A percentile compares a stretch with the other conserved stretches of the same genome.
Conservation (phyloP, 2,888 invertebrate genomes). For the Drosophila hawaiiensis region DNA sequence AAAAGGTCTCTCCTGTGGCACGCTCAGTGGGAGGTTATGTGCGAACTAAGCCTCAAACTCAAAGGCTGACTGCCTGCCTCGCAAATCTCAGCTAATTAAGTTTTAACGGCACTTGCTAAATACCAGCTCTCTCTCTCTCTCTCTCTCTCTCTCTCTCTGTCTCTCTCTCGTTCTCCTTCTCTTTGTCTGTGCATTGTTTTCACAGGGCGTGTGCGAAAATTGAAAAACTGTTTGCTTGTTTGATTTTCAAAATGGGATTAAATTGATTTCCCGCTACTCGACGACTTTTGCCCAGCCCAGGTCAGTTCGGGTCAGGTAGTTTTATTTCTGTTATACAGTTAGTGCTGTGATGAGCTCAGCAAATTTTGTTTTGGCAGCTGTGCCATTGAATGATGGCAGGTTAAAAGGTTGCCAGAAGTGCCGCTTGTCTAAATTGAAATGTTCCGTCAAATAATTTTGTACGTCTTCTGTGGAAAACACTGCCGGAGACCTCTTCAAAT, state of each 20-base stretch:
- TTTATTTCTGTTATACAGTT: neutral
- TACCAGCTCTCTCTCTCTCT: constrained; percentile 23
- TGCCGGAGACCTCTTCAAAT: constrained; percentile 9
- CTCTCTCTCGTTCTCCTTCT: constrained; percentile 4
- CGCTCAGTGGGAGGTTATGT: constrained; percentile 68
- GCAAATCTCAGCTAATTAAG: constrained; percentile 74
- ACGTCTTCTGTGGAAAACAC: constrained; percentile 15
- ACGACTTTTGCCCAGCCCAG: constrained; percentile 8
- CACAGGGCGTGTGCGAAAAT: constrained; percentile 68
- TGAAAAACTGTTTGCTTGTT: constrained; percentile 45
- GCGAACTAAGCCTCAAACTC: neutral
- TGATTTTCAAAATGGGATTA: constrained; percentile 73
- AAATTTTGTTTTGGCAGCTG: constrained; percentile 57
- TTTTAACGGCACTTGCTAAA: constrained; percentile 79
- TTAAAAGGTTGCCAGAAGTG: constrained; percentile 8
- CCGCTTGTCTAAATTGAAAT: constrained; percentile 56
- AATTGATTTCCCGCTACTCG: constrained; percentile 78
- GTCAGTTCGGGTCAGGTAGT: constrained; percentile 42
- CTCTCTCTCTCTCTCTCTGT: constrained; percentile 7
- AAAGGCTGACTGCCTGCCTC: constrained; percentile 36
- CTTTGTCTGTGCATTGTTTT: constrained; percentile 31
- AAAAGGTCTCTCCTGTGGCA: constrained; percentile 65
- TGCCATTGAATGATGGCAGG: constrained; percentile 50
- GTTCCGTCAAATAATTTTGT: constrained; percentile 51
- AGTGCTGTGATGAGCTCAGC: constrained; percentile 66